phyloP scores from a whole-genome alignment of 2,797 vertebrate genomes.

The Triplophysa yarkandensis region DNA sequence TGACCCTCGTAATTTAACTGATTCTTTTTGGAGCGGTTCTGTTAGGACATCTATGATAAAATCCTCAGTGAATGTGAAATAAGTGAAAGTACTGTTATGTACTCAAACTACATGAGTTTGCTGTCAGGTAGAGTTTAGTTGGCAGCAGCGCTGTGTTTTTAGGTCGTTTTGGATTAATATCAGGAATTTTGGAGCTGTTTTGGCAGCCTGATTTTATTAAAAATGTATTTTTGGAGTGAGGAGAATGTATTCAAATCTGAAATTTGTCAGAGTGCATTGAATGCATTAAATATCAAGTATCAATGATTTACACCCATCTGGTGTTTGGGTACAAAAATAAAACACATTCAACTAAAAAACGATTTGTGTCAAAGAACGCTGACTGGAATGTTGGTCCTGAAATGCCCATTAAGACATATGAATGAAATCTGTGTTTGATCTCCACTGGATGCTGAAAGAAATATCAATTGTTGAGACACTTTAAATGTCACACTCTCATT shows the following conservation, averaged over 20 bases:
- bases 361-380: background rate
- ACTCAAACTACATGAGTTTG: background rate
- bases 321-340: background rate
- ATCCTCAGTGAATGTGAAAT: background rate
- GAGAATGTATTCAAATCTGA: background rate
- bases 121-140: background rate
- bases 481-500: constrained; percentile 33
- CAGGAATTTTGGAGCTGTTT: background rate
- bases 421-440: background rate
- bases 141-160: background rate
- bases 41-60: background rate
- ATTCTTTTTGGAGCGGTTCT: background rate
- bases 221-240: background rate
- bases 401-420: background rate
- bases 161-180: background rate
- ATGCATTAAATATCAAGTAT: background rate
- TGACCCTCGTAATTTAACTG: background rate
- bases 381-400: too few relatives aligned
- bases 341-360: background rate
- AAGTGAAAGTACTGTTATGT: background rate
- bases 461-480: constrained; percentile 12
- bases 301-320: background rate
- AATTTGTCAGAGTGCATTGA: background rate
- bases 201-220: background rate
- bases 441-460: background rate